A percentile compares a stretch with the other conserved stretches of the same genome.
Conservation (phyloP, 2,113 vertebrate genomes). For the Catharus bicknelli region DNA sequence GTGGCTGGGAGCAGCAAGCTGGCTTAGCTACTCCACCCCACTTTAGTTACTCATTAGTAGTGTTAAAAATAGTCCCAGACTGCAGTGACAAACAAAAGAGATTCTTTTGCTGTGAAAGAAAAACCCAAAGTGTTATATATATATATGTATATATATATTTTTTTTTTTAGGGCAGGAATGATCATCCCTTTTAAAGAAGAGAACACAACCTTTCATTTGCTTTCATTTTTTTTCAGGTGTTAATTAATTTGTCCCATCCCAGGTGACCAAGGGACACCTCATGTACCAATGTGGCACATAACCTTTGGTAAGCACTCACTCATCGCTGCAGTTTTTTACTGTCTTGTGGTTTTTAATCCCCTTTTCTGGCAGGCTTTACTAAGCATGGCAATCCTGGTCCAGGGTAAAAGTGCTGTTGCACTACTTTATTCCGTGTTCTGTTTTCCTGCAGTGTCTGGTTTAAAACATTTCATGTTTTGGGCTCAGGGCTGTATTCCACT, state of each 20-base stretch:
- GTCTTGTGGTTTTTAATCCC: neutral
- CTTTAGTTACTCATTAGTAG: slow-evolving; percentile 1
- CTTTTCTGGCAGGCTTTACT: neutral
- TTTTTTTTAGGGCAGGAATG: neutral
- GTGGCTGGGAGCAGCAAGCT: neutral
- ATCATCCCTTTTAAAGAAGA: neutral
- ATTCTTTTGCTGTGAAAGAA: neutral
- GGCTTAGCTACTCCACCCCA: neutral
- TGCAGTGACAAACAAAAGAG: neutral
- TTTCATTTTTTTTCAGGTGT: neutral
- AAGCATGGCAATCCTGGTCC: neutral
- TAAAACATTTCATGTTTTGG: neutral
- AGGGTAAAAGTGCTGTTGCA: neutral
- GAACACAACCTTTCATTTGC: neutral
- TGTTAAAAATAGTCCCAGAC: neutral
- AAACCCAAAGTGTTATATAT: neutral
- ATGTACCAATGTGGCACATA: accelerated
- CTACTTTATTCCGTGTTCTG: neutral
- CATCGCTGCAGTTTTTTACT: neutral
- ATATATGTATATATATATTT: neutral
- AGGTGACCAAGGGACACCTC: neutral
- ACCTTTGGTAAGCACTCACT: neutral
- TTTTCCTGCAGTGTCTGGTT: neutral
- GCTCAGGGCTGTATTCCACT: neutral
- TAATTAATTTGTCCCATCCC: neutral